Percentiles rank a stretch among this genome's conserved stretches.
These are phyloP conservation scores for Crypturellus undulatus DNA, from an alignment of 2,113 vertebrate species.

Conservation along the genomic window DNA sequence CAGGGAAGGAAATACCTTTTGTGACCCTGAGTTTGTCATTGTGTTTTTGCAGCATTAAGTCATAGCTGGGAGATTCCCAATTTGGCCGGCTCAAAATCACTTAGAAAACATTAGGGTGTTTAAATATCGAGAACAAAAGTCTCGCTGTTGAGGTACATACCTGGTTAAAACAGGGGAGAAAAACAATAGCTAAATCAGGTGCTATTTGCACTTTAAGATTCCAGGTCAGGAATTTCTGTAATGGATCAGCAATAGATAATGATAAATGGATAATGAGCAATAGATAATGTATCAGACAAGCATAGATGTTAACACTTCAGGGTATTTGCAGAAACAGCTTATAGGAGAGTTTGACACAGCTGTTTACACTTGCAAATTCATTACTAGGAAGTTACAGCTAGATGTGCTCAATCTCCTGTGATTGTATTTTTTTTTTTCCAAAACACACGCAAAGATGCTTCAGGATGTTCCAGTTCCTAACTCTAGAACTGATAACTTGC, in stretches of 20 bases:
- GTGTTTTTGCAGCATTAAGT: neutral
- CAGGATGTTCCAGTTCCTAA: neutral
- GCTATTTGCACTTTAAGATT: neutral
- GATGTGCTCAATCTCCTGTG: neutral
- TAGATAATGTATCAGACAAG: neutral
- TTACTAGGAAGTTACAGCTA: constrained; percentile 1
- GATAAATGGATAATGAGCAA: too few relatives aligned
- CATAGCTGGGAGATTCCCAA: neutral
- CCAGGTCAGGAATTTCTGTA: neutral
- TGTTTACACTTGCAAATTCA: constrained; percentile 17
- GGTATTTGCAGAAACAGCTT: neutral
- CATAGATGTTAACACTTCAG: neutral
- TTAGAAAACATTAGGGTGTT: neutral
- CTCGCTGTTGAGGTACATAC: neutral
- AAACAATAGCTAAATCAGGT: neutral
- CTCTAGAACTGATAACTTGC: neutral
- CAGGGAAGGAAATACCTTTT: neutral
- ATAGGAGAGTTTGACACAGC: neutral
- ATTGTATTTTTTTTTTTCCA: neutral
- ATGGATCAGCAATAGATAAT: too few relatives aligned
- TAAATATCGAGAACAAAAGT: neutral
- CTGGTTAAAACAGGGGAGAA: neutral
- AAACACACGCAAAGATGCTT: neutral
- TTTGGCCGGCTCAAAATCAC: neutral
- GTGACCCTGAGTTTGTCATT: neutral